These are phyloP conservation scores for Hestina assimilis DNA, from an alignment of 1,140 invertebrate genomes.

Conservation along the genomic window DNA sequence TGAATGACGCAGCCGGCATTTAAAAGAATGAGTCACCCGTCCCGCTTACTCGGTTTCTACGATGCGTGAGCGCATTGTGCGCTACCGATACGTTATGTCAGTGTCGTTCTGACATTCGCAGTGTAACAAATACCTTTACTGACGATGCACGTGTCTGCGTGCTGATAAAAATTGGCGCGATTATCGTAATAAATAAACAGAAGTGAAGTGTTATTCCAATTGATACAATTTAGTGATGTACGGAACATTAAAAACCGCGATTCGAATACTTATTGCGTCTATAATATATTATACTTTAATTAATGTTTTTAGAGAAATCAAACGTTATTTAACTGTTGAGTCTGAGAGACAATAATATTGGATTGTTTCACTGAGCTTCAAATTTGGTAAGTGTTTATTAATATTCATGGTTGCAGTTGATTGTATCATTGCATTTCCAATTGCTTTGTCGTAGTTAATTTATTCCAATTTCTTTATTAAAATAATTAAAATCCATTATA, in stretches of 20 bases:
- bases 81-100: constrained; percentile 41
- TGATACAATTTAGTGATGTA: constrained; percentile 48
- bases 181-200: constrained; percentile 29
- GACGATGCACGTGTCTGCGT: constrained; percentile 26
- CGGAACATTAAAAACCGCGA: constrained; percentile 47
- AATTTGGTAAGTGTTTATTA: constrained; percentile 26
- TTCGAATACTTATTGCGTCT: constrained; percentile 48
- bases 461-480: neutral
- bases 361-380: constrained; percentile 22
- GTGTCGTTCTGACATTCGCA: constrained; percentile 36
- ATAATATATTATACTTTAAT: constrained; percentile 55
- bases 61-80: constrained; percentile 58
- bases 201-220: constrained; percentile 19
- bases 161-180: constrained; percentile 41
- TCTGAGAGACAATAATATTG: constrained; percentile 36
- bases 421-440: neutral
- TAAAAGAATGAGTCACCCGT: constrained; percentile 59
- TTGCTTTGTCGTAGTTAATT: neutral
- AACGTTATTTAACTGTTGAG: constrained; percentile 43
- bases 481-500: too few species aligned
- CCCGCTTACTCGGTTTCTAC: constrained; percentile 42
- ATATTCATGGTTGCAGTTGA: neutral
- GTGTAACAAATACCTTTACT: constrained; percentile 38
- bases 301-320: constrained; percentile 57
- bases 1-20: constrained; percentile 65